Evolutionary conservation across 1,140 invertebrate species (phyloP).

Genomic region (Pseudoatta argentina): DNA sequence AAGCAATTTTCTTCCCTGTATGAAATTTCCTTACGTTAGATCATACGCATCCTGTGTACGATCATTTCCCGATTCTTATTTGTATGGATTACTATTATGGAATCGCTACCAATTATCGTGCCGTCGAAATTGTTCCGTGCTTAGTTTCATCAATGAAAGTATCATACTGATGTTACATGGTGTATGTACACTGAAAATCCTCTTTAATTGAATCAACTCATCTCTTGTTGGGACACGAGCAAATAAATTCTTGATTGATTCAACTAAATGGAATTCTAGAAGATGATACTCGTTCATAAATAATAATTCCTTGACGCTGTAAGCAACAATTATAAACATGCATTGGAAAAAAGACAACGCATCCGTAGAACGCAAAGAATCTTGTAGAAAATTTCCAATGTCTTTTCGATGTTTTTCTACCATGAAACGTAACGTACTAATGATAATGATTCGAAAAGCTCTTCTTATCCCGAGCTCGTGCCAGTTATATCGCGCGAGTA

Average conservation of each 20-base stretch:
- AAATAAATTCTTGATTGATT: no score
- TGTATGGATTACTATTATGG: background rate
- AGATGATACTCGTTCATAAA: background rate
- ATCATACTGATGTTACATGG: background rate
- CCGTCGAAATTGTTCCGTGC: background rate
- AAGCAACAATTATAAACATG: background rate
- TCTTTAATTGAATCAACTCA: no score
- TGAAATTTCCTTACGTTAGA: constrained; percentile 23
- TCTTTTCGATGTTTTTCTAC: constrained; percentile 53
- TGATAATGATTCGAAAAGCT: constrained; percentile 62
- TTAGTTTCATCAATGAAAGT: constrained; percentile 9
- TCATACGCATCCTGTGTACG: background rate
- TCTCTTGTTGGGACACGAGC: no score
- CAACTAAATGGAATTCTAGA: no score
- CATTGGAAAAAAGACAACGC: background rate
- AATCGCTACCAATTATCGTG: background rate
- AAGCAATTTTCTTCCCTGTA: constrained; percentile 33
- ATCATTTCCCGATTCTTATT: background rate
- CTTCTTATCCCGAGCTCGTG: constrained; percentile 66
- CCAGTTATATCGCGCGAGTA: constrained; percentile 50
- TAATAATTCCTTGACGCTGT: constrained; percentile 14
- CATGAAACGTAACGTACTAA: constrained; percentile 50
- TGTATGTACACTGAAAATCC: background rate
- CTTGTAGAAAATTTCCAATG: constrained; percentile 47
- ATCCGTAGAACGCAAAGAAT: constrained; percentile 31